Percentiles rank a stretch among this genome's conserved stretches.
phyloP scores from a whole-genome alignment of 2,113 vertebrate genomes.

The Mesocricetus auratus region DNA sequence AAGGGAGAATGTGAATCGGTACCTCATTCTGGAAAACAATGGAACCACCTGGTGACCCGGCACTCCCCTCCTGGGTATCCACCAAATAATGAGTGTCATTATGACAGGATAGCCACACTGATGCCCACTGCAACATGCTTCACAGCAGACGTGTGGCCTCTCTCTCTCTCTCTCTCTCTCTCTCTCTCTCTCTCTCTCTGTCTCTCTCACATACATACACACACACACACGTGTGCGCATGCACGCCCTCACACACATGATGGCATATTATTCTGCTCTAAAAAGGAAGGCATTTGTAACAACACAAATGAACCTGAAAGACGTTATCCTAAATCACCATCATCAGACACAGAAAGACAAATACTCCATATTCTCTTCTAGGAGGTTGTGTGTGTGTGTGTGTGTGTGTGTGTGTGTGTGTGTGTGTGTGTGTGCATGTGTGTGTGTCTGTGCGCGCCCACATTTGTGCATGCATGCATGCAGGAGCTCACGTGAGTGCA shows the following conservation, averaged over 20 bases:
- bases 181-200: no score
- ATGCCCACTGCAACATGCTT: background rate
- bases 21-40: background rate
- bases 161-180: no score
- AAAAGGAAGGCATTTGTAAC: background rate
- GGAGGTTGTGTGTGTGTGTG: background rate
- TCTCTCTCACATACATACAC: no score
- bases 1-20: no score
- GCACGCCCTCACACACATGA: background rate
- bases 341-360: background rate
- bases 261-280: background rate
- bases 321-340: background rate
- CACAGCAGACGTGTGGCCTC: background rate
- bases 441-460: background rate
- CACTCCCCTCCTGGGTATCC: background rate
- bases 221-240: background rate
- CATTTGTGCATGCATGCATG: background rate
- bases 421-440: background rate
- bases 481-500: background rate
- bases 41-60: background rate
- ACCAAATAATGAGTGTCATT: background rate
- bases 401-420: background rate
- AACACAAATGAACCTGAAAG: background rate
- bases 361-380: background rate
- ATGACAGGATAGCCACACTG: background rate